Evolutionary conservation across 2,888 invertebrate species (phyloP), one percentile per base, ranked within the genome.

Genomic region (Drosophila tripunctata): DNA sequence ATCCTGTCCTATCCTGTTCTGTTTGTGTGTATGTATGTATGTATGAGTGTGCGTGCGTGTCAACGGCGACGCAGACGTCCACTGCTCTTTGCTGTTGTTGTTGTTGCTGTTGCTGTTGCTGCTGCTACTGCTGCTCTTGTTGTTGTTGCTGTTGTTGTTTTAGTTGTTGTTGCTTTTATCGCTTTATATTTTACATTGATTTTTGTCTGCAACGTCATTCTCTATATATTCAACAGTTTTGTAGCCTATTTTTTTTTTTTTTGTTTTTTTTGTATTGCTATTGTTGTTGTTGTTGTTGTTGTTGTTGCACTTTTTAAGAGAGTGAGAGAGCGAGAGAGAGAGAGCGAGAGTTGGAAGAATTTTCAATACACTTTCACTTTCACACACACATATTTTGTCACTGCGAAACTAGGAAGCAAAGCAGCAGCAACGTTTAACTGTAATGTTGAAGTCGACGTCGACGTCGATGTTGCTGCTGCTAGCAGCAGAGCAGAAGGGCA

Each of bases 201-300:
- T 83, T 88, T 88, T 79, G 80, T 79, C 76, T 73, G 88, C 77
- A 83, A 68, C 88, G 78, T 87, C 87, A 88, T 88, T 87, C 83
- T 88, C 87, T 85, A 89, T 88, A 88, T 85, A 89, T 88, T 88
- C 88, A 88, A 88, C 88, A 89, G 88, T 88, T 88, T 79, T 71
- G 41, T 35, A 64, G 36, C 60, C 62, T 64, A 64, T 67, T 73
- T 48, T 24, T 36, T 63, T 64, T 66, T 67, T 73, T 48, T 24
- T 36, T 67, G 35, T 38, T 35, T 35, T 21, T 33, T 40, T 47
- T 47, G 43, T 45, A 15, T 6, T 35, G 15, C 5, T 44, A 22
- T 19, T 38, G n/a, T 44, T 50, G 30, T 77, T 65, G 57, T 40
- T 36, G n/a, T 41, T 27, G 40, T 51, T 58, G 41, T 77, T 65